Percentiles rank a stretch among this genome's conserved stretches.
Evolutionary conservation across 2,113 vertebrate genomes (phyloP).

Genomic region (Plecturocebus donacophilus): DNA sequence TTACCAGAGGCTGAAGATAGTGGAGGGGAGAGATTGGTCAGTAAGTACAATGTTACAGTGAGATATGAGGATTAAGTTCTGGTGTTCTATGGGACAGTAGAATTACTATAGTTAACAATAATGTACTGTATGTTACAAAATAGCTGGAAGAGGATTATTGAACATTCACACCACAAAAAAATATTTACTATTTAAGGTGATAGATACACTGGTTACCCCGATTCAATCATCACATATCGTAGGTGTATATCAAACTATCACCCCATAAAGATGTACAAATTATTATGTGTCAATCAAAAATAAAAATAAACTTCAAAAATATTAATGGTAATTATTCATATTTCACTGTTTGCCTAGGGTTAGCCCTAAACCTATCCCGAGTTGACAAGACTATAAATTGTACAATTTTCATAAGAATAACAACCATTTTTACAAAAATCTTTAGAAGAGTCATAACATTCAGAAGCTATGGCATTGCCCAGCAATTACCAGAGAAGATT

Average conservation of each 20-base stretch:
- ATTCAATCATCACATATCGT: not conserved
- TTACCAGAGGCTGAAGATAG: not conserved
- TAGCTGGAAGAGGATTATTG: not conserved
- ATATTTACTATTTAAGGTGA: not conserved
- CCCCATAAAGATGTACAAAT: not conserved
- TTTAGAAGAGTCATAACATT: not conserved
- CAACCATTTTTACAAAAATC: not conserved
- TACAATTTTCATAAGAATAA: not conserved
- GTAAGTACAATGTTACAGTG: not conserved
- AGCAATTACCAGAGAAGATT: not conserved
- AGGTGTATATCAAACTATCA: not conserved
- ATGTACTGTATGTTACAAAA: not conserved
- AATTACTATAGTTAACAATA: not conserved
- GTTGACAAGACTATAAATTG: not conserved
- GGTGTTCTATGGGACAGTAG: not conserved
- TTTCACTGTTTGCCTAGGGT: not conserved
- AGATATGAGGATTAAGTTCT: not conserved
- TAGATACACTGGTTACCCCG: not conserved
- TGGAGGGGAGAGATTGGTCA: not conserved
- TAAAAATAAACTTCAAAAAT: not conserved
- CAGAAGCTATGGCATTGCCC: not conserved
- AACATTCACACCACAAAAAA: not conserved
- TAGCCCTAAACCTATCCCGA: not conserved
- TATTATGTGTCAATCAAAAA: not conserved
- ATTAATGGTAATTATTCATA: not conserved